These are phyloP conservation scores for Dryadula phaetusa DNA, from an alignment of 2,888 invertebrate species.

Conservation along the genomic window DNA sequence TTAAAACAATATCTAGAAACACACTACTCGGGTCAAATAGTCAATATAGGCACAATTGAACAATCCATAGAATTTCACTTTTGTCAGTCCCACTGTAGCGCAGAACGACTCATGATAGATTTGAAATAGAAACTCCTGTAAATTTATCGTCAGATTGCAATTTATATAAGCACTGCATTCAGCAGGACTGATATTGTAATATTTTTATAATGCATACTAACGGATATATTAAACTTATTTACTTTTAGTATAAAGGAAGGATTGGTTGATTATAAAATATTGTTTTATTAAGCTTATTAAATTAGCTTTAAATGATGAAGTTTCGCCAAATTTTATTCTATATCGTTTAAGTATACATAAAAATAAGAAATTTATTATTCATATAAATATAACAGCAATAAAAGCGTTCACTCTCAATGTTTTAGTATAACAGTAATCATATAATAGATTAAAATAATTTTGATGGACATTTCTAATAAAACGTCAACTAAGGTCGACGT, in stretches of 20 bases:
- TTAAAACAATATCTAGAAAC: not conserved
- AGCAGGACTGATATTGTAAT: conserved; percentile 30
- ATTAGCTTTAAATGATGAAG: no score
- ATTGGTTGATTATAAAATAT: not conserved
- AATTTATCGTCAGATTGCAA: conserved; percentile 16
- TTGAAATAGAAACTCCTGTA: conserved; percentile 20
- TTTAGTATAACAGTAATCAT: no score
- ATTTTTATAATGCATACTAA: not conserved
- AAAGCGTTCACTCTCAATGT: no score
- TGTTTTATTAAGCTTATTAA: no score
- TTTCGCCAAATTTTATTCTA: no score
- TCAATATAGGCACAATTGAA: conserved; percentile 3
- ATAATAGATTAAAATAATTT: not conserved
- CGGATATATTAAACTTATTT: not conserved
- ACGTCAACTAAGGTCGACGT: not conserved
- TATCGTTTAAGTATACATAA: no score
- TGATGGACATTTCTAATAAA: not conserved
- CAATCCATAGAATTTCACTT: conserved; percentile 3
- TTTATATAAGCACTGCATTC: conserved; percentile 34
- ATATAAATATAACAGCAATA: no score
- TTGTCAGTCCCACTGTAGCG: conserved; percentile 11
- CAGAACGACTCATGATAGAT: conserved; percentile 17
- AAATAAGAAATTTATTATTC: no score
- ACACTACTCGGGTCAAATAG: not conserved
- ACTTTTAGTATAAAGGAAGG: not conserved